Evolutionary conservation across 1,140 invertebrate species (phyloP), one percentile per base, ranked within the genome.

Genomic region (Hypothenemus hampei): DNA sequence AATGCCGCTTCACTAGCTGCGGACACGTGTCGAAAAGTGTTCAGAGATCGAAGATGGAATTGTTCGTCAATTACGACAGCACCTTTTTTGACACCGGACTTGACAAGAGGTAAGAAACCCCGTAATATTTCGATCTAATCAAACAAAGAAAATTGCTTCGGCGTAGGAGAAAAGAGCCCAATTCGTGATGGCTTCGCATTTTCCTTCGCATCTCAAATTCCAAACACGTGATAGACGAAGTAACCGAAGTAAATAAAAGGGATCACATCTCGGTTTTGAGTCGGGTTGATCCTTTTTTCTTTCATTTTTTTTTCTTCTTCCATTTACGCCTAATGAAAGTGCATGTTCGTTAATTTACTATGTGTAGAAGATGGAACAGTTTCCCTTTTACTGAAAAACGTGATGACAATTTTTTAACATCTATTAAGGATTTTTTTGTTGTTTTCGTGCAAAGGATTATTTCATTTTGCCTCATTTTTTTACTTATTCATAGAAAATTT

Each of bases 21-120:
- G 13, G 71, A 78, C 40, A 81, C 85, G 11, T 93, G 90, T 69
- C 83, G 87, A 65, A 75, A 77, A 45, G 77, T 84, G 1, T 88
- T 91, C 66, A 71, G 75, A 6, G 77, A 85, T 59, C 77, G 87
- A 41, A 75, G 88, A 40, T 93, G 90, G 90, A 92, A 93, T 71
- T 93, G 90, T 71, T 89, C 86, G 37, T 85, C 86, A 35, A 79
- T 91, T 40, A 75, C 80, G 10, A 73, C 75, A 5, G 86, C 86
- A 0, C 89, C 89, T 0, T 76, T 77, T 59, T 81, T 83, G 48
- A 79, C 82, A 1, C 81, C 84, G 19, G 89, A 92, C 68, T 74
- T 91, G 47, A 78, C 86, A 4, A 81, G 82, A 75, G 89, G 89
- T 90, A 69, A 33, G 22, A 11, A 8, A 11, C 16, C 11, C 16